Evolutionary conservation across 2,113 vertebrate genomes (phyloP), one percentile per base, ranked within the genome.

Genomic region (Colistium nudipinnis): DNA sequence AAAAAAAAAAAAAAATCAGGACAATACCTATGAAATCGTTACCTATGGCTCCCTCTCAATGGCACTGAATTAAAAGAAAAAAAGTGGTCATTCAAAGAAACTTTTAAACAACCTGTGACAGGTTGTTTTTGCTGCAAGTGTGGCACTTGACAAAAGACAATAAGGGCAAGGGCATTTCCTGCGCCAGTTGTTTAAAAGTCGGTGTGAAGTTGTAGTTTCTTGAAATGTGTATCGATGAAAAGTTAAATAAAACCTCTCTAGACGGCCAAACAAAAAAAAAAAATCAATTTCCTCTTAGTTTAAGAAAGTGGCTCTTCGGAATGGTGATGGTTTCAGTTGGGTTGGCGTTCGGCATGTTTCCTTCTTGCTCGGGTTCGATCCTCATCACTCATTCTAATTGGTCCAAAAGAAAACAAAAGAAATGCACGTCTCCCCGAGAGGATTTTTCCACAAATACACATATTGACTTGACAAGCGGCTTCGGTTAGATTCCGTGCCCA

Each of bases 371-470:
- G 3, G 7, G 61, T 87, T 85, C 55, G 20, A 79, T 84, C 12
- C 31, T 41, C 69, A 79, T 79, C 62, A 74, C 49, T 78, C 83
- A 72, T 30, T 74, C 73, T 76, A 80, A 86, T 80, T 74, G 73
- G 73, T 64, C 53, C 39, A 52, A 76, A 80, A 74, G 39, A 78
- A 88, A 78, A 74, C 69, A 80, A 68, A n/a, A 82, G 70, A 77
- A 82, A 81, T 76, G 44, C 79, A 73, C 56, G 49, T 54, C 54
- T 73, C 20, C 75, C 36, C 8, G 1, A 17, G 69, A 74, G 70
- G 76, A 60, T 79, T 43, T 11, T 14, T 24, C 24, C 17, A 38
- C 41, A 53, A 65, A 43, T n/a, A n/a, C n/a, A n/a, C n/a, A n/a
- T 57, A 71, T 17, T 51, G 64, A 78, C 59, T 55, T 54, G 53